phyloP scores from a whole-genome alignment of 2,888 invertebrate genomes.

The Eulithis prunata region DNA sequence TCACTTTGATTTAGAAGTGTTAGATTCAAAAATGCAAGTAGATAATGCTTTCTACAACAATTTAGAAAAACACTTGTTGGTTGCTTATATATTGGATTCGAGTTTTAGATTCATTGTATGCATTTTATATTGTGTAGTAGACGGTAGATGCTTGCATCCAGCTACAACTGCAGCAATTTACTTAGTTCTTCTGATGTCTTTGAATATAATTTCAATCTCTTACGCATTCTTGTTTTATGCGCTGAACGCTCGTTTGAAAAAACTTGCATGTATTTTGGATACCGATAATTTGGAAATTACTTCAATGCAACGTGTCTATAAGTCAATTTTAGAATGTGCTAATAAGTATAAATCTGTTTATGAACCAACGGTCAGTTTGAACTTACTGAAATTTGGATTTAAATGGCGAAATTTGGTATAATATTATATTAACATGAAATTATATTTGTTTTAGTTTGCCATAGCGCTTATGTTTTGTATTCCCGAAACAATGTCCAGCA shows the following conservation, averaged over 20 bases:
- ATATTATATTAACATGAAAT: neutral
- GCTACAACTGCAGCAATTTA: neutral
- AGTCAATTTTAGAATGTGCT: constrained; percentile 5
- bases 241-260: constrained; percentile 6
- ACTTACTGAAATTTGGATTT: neutral
- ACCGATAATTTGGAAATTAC: neutral
- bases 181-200: neutral
- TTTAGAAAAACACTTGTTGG: constrained; percentile 3
- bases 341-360: constrained; percentile 10
- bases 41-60: constrained; percentile 1
- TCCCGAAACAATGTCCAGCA: constrained; percentile 8
- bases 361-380: constrained; percentile 9
- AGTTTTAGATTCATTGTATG: neutral
- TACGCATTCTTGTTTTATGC: constrained; percentile 7
- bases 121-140: neutral
- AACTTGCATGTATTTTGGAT: constrained; percentile 7
- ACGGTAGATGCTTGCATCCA: neutral
- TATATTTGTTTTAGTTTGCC: neutral
- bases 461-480: neutral
- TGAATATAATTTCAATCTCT: constrained; percentile 3
- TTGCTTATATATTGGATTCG: neutral
- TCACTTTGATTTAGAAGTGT: constrained; percentile 1
- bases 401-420: neutral
- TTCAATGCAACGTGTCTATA: constrained; percentile 3
- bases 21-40: constrained; percentile 4